Percentiles rank a stretch among this genome's conserved stretches.
phyloP scores from a whole-genome alignment of 2,888 invertebrate genomes.

The Nephrotoma guestfalica region DNA sequence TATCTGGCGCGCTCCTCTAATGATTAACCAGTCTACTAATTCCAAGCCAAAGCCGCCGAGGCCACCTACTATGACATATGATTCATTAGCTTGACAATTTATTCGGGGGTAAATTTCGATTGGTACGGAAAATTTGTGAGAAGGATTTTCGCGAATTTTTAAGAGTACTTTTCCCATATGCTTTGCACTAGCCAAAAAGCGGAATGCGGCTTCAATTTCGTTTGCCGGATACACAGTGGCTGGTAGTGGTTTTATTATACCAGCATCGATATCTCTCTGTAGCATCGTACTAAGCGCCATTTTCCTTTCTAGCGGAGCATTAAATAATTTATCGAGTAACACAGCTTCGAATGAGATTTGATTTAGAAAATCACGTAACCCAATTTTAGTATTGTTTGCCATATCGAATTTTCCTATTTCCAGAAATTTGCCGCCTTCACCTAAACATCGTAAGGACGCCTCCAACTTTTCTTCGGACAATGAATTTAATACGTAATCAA shows the following conservation, averaged over 20 bases:
- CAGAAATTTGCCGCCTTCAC: constrained; percentile 50
- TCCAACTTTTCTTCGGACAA: constrained; percentile 81
- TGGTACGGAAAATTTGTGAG: constrained; percentile 19
- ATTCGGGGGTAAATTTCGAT: constrained; percentile 21
- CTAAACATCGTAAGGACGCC: constrained; percentile 49
- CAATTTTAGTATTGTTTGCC: constrained; percentile 45
- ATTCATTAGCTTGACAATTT: constrained; percentile 22
- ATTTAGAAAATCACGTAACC: constrained; percentile 50
- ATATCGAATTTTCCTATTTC: constrained; percentile 82
- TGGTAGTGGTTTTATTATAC: constrained; percentile 53
- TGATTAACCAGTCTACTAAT: constrained; percentile 69
- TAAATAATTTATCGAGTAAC: constrained; percentile 54
- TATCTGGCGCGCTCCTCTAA: constrained; percentile 64
- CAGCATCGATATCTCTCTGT: constrained; percentile 44
- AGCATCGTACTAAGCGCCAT: constrained; percentile 21
- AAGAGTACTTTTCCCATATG: constrained; percentile 62
- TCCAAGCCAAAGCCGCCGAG: constrained; percentile 89
- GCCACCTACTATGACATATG: constrained; percentile 58
- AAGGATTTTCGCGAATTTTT: constrained; percentile 23
- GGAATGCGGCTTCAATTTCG: constrained; percentile 58
- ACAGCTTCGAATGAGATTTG: constrained; percentile 66
- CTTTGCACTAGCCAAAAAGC: constrained; percentile 49
- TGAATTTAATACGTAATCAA: constrained; percentile 84
- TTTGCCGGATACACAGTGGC: constrained; percentile 45
- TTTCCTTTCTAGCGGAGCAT: constrained; percentile 18